These are phyloP conservation scores for Drosophila algonquin DNA, from an alignment of 2,888 invertebrate genomes.

Conservation along the genomic window DNA sequence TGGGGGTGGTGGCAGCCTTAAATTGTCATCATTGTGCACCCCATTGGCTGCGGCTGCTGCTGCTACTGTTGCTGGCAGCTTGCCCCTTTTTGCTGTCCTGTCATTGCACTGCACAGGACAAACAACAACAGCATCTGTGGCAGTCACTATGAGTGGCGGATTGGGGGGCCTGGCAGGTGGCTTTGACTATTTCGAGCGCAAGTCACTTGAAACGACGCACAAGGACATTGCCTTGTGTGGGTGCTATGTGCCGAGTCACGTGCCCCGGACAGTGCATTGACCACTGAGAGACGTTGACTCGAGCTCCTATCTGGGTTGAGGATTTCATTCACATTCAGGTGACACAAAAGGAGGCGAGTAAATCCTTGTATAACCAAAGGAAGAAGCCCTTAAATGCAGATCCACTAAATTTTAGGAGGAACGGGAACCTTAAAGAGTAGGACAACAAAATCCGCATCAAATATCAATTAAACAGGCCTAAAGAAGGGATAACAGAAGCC, in stretches of 20 bases:
- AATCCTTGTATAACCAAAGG: background rate
- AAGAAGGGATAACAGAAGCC: constrained; percentile 31
- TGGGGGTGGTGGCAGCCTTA: constrained; percentile 58
- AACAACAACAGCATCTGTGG: constrained; percentile 13
- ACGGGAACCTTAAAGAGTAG: background rate
- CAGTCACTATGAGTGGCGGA: constrained; percentile 10
- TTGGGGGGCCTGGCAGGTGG: constrained; percentile 23
- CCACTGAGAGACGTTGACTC: constrained; percentile 41
- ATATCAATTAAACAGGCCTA: constrained; percentile 18
- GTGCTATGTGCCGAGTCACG: constrained; percentile 64
- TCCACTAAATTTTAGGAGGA: background rate
- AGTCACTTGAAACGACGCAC: constrained; percentile 74
- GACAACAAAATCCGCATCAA: constrained; percentile 26
- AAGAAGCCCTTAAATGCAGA: background rate
- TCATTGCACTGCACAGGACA: constrained; percentile 60
- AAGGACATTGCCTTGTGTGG: constrained; percentile 60
- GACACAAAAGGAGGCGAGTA: background rate
- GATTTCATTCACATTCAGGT: constrained; percentile 31
- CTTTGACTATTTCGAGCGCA: constrained; percentile 65
- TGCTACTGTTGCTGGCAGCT: constrained; percentile 47
- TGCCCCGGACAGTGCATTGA: constrained; percentile 65
- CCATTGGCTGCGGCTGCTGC: constrained; percentile 55
- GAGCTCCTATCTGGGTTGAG: constrained; percentile 36
- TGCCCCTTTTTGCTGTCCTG: constrained; percentile 50
- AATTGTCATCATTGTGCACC: constrained; percentile 50